Base-by-base conservation (phyloP, 2,113 vertebrate species). In the Gyps fulvus region DNA sequence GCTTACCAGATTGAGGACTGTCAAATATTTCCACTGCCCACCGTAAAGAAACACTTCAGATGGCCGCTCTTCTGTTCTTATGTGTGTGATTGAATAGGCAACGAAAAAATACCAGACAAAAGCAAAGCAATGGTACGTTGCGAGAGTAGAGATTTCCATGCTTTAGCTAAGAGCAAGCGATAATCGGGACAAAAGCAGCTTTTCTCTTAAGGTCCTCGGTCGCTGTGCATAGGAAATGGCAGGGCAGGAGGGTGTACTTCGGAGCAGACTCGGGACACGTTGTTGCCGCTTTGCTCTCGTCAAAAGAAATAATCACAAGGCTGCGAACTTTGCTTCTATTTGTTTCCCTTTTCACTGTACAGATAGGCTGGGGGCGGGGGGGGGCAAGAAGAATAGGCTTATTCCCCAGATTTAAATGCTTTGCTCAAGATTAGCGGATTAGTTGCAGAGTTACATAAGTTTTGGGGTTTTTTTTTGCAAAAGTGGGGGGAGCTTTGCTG, bases 1-100 rank as follows among this genome's bases (percentile, higher is more conserved):
- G 91, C 98, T 99, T 98, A 99, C 98, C 98, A 98, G 97, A 95
- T 98, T 98, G 93, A 98, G 97, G 27, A 98, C 59, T 34, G 98
- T 98, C 97, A 98, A 87, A 82, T 98, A 98, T 79, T 98, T 98
- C 97, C 97, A 98, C 45, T 90, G 97, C 59, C 97, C 97, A n/a
- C 97, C 98, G 1, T 97, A 97, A 52, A 58, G 69, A 72, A 97
- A 96, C 69, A 97, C 27, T 93, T 92, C 91, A 70, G 72, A 63
- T 58, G 95, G 95, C 80, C 26, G 34, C 2, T 87, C 81, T 62
- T 92, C 72, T 40, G 49, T 18, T 90, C 45, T 76, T 10, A 87
- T 0, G 4, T 81, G 38, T 13, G 69, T 40, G 93, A 98, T 74
- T 16, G 93, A 94, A 34, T 96, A 97, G 83, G 90, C 43, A 36